Conservation (phyloP, 2,797 vertebrate genomes). For the Pseudomugil tenellus region DNA sequence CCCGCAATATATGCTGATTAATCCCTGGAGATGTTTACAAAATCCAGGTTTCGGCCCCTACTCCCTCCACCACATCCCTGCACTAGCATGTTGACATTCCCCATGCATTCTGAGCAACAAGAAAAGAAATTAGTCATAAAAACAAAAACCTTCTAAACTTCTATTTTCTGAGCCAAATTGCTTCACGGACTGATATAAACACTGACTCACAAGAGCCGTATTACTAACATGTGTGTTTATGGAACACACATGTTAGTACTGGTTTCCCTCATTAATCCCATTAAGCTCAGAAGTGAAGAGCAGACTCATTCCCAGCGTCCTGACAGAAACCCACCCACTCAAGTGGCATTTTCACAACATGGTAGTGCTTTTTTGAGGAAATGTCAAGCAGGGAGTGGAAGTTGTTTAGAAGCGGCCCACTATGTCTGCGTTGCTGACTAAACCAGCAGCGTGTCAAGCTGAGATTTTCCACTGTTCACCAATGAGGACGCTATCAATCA, state of each 20-base stretch:
- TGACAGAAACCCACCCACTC: constrained; percentile 29
- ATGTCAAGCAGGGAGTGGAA: constrained; percentile 48
- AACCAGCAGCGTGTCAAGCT: constrained; percentile 25
- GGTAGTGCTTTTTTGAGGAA: constrained; percentile 52
- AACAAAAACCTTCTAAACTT: constrained; percentile 13
- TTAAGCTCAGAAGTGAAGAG: constrained; percentile 65
- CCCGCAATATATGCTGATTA: constrained; percentile 73
- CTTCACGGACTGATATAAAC: constrained; percentile 77
- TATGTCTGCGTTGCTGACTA: constrained; percentile 39
- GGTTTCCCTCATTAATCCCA: constrained; percentile 80
- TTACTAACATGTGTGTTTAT: constrained; percentile 74
- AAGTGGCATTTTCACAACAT: constrained; percentile 39
- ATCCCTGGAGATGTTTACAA: constrained; percentile 72
- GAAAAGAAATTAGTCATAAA: neutral
- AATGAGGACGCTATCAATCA: constrained; percentile 49
- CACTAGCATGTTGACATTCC: constrained; percentile 48
- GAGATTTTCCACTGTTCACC: constrained; percentile 52
- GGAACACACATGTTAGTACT: constrained; percentile 69
- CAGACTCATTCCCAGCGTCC: constrained; percentile 53
- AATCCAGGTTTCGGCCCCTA: constrained; percentile 44
- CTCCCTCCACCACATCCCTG: constrained; percentile 40
- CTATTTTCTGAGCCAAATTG: constrained; percentile 65
- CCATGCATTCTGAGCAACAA: constrained; percentile 33
- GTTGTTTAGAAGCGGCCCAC: constrained; percentile 42
- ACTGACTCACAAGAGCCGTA: constrained; percentile 74